Conservation (phyloP, 1,140 invertebrate species). For the Phortica variegata region DNA sequence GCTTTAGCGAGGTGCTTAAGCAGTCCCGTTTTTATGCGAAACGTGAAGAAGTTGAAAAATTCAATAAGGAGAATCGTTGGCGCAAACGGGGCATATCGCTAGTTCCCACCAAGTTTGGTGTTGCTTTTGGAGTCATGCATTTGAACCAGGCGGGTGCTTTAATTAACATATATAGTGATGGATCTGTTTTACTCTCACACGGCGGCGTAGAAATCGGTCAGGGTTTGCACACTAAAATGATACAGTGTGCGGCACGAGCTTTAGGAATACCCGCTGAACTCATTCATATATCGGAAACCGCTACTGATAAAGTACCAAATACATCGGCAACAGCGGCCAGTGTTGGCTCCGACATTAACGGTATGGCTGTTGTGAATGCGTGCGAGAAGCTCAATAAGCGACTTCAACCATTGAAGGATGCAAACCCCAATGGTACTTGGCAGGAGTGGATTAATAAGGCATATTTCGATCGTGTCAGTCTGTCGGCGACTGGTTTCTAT, state of each 20-base stretch:
- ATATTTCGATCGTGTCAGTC: constrained; percentile 76
- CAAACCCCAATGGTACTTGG: constrained; percentile 81
- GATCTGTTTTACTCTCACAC: constrained; percentile 87
- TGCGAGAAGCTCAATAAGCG: constrained; percentile 77
- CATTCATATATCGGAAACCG: constrained; percentile 86
- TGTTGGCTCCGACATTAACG: constrained; percentile 89
- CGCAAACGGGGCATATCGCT: constrained; percentile 84
- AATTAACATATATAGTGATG: constrained; percentile 87
- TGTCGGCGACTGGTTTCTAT: constrained; percentile 87
- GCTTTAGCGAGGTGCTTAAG: constrained; percentile 80
- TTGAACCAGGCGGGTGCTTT: constrained; percentile 89
- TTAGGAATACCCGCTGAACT: constrained; percentile 73
- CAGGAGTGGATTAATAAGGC: constrained; percentile 81
- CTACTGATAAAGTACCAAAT: constrained; percentile 93
- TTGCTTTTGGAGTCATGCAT: constrained; percentile 77
- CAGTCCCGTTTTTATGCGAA: constrained; percentile 69
- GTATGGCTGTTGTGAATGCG: constrained; percentile 89
- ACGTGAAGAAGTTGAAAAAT: constrained; percentile 64
- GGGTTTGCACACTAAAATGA: constrained; percentile 93
- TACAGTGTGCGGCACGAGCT: constrained; percentile 78
- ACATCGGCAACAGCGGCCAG: constrained; percentile 91
- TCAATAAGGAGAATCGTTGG: constrained; percentile 81
- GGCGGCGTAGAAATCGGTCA: constrained; percentile 96
- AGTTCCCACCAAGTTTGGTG: constrained; percentile 89
- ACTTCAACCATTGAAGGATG: constrained; percentile 74